Base-by-base conservation (phyloP, 2,113 vertebrate species). In the Budorcas taxicolor region DNA sequence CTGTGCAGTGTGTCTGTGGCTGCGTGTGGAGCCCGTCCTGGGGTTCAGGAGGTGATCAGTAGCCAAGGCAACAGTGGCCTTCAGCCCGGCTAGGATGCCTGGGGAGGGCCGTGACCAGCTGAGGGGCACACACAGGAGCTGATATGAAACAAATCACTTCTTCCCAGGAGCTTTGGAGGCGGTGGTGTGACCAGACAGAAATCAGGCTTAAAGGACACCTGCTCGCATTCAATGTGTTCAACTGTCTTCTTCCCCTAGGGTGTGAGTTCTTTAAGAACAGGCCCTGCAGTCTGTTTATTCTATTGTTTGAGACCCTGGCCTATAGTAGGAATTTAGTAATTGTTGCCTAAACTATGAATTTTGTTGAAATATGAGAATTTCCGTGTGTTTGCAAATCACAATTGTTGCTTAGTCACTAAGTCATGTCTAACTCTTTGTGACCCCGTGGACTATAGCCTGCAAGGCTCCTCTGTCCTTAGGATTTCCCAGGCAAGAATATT, bases 11-110 rank as follows among this genome's bases (percentile, higher is more conserved):
- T 5, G 2, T 29, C 25, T 3, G 3, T 2, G 5, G 14, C 7
- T 15, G 23, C 0, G 4, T 3, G 1, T 5, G 55, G 2, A 13
- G 33, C 3, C 12, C 0, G 0, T 15, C 0, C 0, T 1, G 1
- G 11, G 10, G 12, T 45, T 9, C 36, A 15, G 58, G 25, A 23
- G 21, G 6, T 3, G 3, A 11, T 1, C 21, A 2, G 11, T 8
- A 29, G 27, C 17, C 1, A 29, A 27, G 71, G 16, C 5, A 2
- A 15, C n/a, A 0, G 25, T 1, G 3, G 40, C 7, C n/a, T 36
- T 55, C 29, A 3, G 2, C 13, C 47, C 4, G 10, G 7, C 52
- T 45, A 4, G 27, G 17, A 40, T 2, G 5, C 31, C 6, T 11
- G 6, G 25, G 55, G 10, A 29, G 47, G 53, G 45, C 7, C 31